Evolutionary conservation across 2,113 vertebrate species (phyloP).

Genomic region (Mormyrus iriodes): DNA sequence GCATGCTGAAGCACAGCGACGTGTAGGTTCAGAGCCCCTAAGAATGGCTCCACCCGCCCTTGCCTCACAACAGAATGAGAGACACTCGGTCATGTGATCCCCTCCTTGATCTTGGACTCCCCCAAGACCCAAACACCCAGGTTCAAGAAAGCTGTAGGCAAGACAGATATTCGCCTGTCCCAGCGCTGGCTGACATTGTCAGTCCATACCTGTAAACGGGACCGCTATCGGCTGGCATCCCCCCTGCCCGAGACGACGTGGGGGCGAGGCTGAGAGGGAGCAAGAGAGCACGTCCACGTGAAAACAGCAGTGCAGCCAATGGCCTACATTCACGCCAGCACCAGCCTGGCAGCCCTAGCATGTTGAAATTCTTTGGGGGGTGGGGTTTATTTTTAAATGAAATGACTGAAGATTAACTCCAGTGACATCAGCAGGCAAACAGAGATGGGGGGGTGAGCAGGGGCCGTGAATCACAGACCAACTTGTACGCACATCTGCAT

Average conservation of each 20-base stretch:
- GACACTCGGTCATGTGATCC: neutral
- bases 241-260: neutral
- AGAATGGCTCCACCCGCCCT: neutral
- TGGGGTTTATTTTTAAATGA: constrained; percentile 16
- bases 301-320: neutral
- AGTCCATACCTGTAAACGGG: neutral
- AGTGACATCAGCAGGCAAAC: neutral
- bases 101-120: neutral
- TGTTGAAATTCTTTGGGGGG: neutral
- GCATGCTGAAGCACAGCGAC: neutral
- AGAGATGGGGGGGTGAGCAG: neutral
- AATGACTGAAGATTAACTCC: neutral
- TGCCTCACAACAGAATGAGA: neutral
- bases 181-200: neutral
- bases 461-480: neutral
- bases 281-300: neutral
- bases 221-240: neutral
- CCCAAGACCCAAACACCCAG: neutral
- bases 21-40: neutral
- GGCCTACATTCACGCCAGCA: neutral
- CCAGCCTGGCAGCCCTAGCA: neutral
- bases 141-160: neutral
- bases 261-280: neutral
- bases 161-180: neutral
- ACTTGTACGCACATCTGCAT: neutral